A percentile compares a stretch with the other conserved stretches of the same genome.
These are phyloP conservation scores for Anableps anableps DNA, from an alignment of 2,797 vertebrate genomes.

Conservation along the genomic window DNA sequence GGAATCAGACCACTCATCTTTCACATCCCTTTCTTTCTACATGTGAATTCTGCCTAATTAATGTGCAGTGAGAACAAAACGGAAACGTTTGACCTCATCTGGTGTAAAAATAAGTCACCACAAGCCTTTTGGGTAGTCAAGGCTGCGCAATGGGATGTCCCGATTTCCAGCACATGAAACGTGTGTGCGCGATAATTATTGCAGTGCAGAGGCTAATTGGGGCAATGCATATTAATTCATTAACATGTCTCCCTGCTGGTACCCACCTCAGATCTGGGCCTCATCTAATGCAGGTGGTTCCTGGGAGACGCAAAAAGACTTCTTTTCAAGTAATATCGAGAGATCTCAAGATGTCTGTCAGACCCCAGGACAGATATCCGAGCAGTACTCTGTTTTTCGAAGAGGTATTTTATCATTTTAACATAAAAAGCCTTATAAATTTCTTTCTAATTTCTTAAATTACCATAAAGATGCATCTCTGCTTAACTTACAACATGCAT, in stretches of 20 bases:
- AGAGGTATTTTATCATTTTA: constrained; percentile 1
- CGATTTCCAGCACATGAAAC: constrained; percentile 62
- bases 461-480: neutral
- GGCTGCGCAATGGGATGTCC: constrained; percentile 73
- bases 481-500: neutral
- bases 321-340: constrained; percentile 63
- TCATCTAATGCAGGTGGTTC: constrained; percentile 66
- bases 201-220: constrained; percentile 82
- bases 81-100: constrained; percentile 79
- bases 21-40: constrained; percentile 70
- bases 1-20: constrained; percentile 68
- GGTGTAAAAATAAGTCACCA: constrained; percentile 80
- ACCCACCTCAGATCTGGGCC: constrained; percentile 75
- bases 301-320: constrained; percentile 56
- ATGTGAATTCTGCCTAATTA: constrained; percentile 73
- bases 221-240: constrained; percentile 83
- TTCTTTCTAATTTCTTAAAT: neutral
- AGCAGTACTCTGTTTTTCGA: constrained; percentile 18
- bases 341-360: constrained; percentile 44
- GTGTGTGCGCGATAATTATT: constrained; percentile 74
- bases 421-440: constrained; percentile 1
- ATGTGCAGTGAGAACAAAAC: constrained; percentile 67
- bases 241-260: constrained; percentile 81
- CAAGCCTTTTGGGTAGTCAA: constrained; percentile 72
- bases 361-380: constrained; percentile 30